Evolutionary conservation across 2,888 invertebrate genomes (phyloP).

Genomic region (Pharmacophagus antenor): DNA sequence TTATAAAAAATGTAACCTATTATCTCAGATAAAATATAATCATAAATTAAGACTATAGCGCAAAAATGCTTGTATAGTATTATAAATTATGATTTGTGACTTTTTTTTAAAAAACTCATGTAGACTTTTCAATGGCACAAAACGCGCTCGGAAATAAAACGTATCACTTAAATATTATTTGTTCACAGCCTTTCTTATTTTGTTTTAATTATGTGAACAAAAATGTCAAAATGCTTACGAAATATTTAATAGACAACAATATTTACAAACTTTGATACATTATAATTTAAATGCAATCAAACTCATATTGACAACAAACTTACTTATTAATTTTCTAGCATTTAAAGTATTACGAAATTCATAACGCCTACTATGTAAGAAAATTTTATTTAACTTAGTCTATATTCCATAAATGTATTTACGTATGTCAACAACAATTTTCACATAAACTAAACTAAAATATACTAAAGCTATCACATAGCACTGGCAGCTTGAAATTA

Average conservation of each 20-base stretch:
- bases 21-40: constrained; percentile 26
- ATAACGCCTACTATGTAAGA: no score
- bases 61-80: constrained; percentile 15
- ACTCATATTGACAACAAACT: constrained; percentile 1
- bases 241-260: constrained; percentile 29
- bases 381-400: no score
- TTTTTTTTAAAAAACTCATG: constrained; percentile 32
- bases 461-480: constrained; percentile 64
- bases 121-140: constrained; percentile 34
- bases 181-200: constrained; percentile 61
- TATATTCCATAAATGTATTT: neutral
- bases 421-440: constrained; percentile 6
- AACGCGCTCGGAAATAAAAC: constrained; percentile 29
- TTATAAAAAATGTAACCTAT: constrained; percentile 48
- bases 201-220: constrained; percentile 44
- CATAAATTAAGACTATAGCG: constrained; percentile 24
- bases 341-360: neutral
- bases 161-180: constrained; percentile 42
- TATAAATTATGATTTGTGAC: constrained; percentile 23
- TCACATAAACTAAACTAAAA: constrained; percentile 21
- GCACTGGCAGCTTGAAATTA: constrained; percentile 55
- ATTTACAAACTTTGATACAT: constrained; percentile 26
- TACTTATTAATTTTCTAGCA: constrained; percentile 2
- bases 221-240: constrained; percentile 35
- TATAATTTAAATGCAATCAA: constrained; percentile 7